Evolutionary conservation across 2,113 vertebrate species (phyloP).

Genomic region (Polypterus senegalus): DNA sequence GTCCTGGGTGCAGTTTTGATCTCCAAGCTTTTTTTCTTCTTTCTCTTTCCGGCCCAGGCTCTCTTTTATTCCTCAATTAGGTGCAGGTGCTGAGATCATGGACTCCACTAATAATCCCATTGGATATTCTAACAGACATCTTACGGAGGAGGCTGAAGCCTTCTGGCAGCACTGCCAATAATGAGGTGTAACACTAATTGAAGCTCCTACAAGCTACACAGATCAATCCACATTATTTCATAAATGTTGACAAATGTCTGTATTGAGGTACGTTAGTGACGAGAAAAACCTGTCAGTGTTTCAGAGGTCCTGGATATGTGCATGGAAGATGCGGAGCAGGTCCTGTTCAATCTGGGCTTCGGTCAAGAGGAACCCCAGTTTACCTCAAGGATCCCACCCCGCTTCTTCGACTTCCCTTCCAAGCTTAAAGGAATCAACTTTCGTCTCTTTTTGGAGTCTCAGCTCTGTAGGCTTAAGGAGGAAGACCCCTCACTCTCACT

Average conservation of each 20-base stretch:
- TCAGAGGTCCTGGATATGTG: constrained; percentile 60
- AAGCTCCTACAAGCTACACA: neutral
- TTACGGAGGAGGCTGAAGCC: neutral
- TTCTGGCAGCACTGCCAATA: neutral
- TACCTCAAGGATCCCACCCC: constrained; percentile 59
- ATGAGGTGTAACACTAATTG: neutral
- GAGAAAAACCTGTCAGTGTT: constrained; percentile 30
- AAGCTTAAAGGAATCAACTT: constrained; percentile 74
- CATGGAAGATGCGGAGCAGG: constrained; percentile 68
- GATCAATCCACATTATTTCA: neutral
- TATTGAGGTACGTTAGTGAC: neutral
- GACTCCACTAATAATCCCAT: neutral
- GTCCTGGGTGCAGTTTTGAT: too few relatives aligned
- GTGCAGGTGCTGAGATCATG: too few relatives aligned
- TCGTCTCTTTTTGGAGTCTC: constrained; percentile 73
- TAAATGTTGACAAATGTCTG: too few relatives aligned
- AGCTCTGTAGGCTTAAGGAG: constrained; percentile 56
- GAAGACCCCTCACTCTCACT: constrained; percentile 77
- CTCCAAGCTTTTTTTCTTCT: too few relatives aligned
- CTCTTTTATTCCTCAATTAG: too few relatives aligned
- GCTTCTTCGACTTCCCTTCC: constrained; percentile 75
- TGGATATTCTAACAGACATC: neutral
- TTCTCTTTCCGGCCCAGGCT: too few relatives aligned
- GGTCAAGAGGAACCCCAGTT: constrained; percentile 55
- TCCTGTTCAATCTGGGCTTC: constrained; percentile 73